Base-by-base conservation (phyloP, 2,888 invertebrate species). In the Zygaena filipendulae region DNA sequence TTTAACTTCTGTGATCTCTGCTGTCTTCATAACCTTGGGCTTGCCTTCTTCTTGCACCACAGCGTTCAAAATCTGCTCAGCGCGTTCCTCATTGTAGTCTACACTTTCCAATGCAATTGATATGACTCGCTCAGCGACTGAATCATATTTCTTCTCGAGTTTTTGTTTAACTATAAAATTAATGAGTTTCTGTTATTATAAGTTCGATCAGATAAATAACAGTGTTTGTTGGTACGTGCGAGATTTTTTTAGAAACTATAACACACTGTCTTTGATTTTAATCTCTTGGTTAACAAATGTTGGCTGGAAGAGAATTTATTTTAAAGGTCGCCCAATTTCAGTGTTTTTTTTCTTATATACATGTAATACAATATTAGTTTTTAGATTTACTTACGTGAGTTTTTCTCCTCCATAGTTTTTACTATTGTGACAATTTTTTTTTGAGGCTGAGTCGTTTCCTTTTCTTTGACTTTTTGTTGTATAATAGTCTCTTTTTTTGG, bases 61-160 rank as follows among this genome's bases (percentile, higher is more conserved):
- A 14, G 88, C 87, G 42, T 85, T 80, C 28, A 95, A 71, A 40
- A 95, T 91, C 59, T 91, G 89, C 40, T 85, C 86, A 0, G 94
- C 92, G 29, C 89, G 83, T 29, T 88, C 87, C 57, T 92, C 92
- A 40, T 93, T 88, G 63, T 87, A 95, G 51, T 90, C 87, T 0
- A 92, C 92, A 51, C 93, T 92, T 50, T 96, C 95, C 38, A 95
- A 69, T 0, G 95, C 96, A 60, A 95, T 87, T 2, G 85, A 72
- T 27, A 95, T 86, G 7, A 96, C 87, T 36, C 90, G 85, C 43
- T 92, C 92, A 1, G 92, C 88, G 14, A 93, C 85, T 24, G 85
- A 83, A 27, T 84, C 84, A 60, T 91, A 93, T 51, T 88, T 87
- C 32, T 82, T 82, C 60, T 88, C 86, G 11, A 95, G 79, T 40